Conservation (phyloP, 2,888 invertebrate species). For the Cynaeus angustus region DNA sequence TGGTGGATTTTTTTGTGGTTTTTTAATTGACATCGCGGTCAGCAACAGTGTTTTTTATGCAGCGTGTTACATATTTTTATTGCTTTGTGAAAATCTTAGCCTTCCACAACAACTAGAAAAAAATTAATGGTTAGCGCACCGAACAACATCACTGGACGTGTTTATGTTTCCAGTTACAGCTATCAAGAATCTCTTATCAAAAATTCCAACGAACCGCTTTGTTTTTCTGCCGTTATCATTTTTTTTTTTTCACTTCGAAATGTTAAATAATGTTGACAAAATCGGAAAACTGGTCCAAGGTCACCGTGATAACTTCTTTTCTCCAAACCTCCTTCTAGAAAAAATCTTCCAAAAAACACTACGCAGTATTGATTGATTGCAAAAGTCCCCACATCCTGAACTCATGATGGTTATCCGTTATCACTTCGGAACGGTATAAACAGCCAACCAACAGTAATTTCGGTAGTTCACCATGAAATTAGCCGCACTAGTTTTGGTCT, state of each 20-base stretch:
- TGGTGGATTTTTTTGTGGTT: no score
- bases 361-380: slow-evolving; percentile 15
- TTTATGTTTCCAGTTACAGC: no score
- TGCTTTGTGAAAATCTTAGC: no score
- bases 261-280: background rate
- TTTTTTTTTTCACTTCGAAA: background rate
- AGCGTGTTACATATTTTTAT: no score
- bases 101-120: no score
- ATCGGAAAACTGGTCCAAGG: background rate
- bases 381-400: slow-evolving; percentile 24
- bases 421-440: slow-evolving; percentile 5
- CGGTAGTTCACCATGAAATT: slow-evolving; percentile 12
- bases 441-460: slow-evolving; percentile 9
- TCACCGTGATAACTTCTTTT: background rate
- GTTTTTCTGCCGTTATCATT: background rate
- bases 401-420: slow-evolving; percentile 19
- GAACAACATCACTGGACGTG: no score
- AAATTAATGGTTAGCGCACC: no score
- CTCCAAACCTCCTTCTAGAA: slow-evolving; percentile 1
- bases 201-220: background rate
- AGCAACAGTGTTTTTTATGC: no score
- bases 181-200: slow-evolving; percentile 7
- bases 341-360: slow-evolving; percentile 18
- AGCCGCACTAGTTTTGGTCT: background rate
- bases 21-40: no score